Evolutionary conservation across 2,113 vertebrate species (phyloP), one percentile per base, ranked within the genome.

Genomic region (Oncorhynchus nerka): DNA sequence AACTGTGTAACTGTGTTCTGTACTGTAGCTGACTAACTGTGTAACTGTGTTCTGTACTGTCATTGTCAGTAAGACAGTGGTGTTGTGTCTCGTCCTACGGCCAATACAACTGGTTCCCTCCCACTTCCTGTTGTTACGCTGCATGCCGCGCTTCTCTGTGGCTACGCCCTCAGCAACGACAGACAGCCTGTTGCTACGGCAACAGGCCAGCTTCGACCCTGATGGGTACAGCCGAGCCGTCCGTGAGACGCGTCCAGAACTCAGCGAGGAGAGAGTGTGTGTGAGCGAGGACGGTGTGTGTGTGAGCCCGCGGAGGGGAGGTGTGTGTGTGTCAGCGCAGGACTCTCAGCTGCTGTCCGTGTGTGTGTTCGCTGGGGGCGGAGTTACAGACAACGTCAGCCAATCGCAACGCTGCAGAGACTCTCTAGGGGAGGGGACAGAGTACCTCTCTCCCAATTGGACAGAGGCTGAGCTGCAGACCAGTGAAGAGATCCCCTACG

Each of bases 61-160:
- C 94, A 99, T 99, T 86, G 95, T 98, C 90, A 98, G 97, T 90
- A 98, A 97, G 93, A 99, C 97, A 0, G 98, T 99, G 87, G 98
- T 99, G 80, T 90, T 99, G 22, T 97, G 97, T 87, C 94, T 98
- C 91, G 94, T 97, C 45, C 93, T 99, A 1, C 97, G 97, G 34
- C 90, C 91, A 1, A 95, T 95, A 75, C 94, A 94, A 81, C 94
- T 96, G 24, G 94, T 94, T 1, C 97, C 97, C 0, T 96, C 97
- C 84, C 98, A 99, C 75, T 96, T 99, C 89, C 90, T 99, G 81
- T 92, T 99, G 87, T 94, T 99, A 13, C 93, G 95, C 0, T 96
- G 97, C 93, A 96, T 97, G 94, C 98, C 98, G 0, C 94, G 96
- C 22, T 99, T 99, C 87, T 91, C 94, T 48, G 94, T 97, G 76